phyloP scores from a whole-genome alignment of 2,113 vertebrate genomes.

The Eubucco bourcierii region DNA sequence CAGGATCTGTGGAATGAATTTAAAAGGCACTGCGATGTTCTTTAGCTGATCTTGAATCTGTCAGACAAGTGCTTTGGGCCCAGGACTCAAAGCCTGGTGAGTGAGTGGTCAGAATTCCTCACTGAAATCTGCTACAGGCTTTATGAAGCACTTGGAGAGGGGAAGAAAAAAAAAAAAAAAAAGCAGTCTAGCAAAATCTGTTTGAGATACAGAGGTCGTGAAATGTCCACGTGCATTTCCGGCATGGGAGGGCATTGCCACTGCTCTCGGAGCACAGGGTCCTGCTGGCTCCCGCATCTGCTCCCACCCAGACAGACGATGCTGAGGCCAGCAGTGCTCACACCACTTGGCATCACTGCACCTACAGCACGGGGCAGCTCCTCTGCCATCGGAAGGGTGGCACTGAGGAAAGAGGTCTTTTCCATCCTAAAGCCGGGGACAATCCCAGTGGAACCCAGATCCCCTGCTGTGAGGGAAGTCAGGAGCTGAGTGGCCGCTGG shows the following conservation, averaged over 20 bases:
- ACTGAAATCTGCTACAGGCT: not conserved
- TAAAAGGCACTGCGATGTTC: not conserved
- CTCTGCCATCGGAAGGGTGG: not conserved
- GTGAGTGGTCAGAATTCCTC: not conserved
- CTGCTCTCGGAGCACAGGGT: fast-evolving
- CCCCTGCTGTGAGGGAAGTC: not conserved
- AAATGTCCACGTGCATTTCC: not conserved
- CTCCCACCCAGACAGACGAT: not conserved
- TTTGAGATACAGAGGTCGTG: not conserved
- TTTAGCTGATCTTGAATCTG: not conserved
- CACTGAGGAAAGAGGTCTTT: not conserved
- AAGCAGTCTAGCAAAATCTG: not conserved
- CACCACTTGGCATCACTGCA: not conserved
- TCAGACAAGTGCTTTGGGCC: not conserved
- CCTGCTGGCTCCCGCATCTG: not conserved
- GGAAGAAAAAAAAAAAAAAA: not conserved
- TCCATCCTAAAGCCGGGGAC: not conserved
- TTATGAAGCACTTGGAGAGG: not conserved
- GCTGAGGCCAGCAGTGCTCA: not conserved
- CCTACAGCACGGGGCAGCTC: fast-evolving
- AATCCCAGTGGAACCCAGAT: not conserved
- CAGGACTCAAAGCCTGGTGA: not conserved
- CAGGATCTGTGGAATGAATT: not conserved
- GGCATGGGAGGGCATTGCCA: not conserved
- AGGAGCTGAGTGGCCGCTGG: not conserved